Base-by-base conservation (phyloP, 2,113 vertebrate species). In the Rutilus rutilus region DNA sequence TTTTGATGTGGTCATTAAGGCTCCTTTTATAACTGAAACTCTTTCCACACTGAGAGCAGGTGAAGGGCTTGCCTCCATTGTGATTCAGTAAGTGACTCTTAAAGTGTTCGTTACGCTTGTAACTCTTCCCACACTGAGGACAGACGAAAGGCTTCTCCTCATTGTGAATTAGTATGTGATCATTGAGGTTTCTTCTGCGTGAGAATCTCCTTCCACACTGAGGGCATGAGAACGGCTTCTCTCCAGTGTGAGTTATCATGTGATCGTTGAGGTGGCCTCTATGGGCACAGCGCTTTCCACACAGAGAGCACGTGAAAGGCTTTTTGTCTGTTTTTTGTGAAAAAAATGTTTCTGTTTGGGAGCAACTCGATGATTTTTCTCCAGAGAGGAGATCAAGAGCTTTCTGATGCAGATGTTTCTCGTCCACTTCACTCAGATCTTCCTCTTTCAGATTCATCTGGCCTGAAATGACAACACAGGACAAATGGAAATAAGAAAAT, bases 251-350 rank as follows among this genome's bases (percentile, higher is more conserved):
- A 45, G 21, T 74, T 21, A 39, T 4, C 39, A 74, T 21, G 39
- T 74, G 69, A 45, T 39, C 69, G 23, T 74, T 74, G 10, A 74
- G 69, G 19, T 74, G 69, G 33, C 69, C 69, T 74, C 23, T 74
- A 17, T 74, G 39, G 30, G 25, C 6, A 2, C 65, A 69, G 3
- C 2, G 30, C 27, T 69, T 69, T 36, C 65, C 65, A 69, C 65
- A 69, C 15, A 33, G 15, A 36, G 65, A 36, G 30, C 65, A 69
- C 6, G 65, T 15, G 15, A 69, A 67, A 62, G n/a, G 10, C 17
- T 45, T 74, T 42, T 45, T 73, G 19, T 45, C 69, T 33, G 30
- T 67, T n/a, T 9, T n/a, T 45, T 45, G 69, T 23, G 69, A 12
- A 4, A 3, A 3, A 33, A 33, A 4, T 0, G 0, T 11, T 23